Percentiles rank a stretch among this genome's conserved stretches.
These are phyloP conservation scores for Eristalis tenax DNA, from an alignment of 2,888 invertebrate genomes.

Conservation along the genomic window DNA sequence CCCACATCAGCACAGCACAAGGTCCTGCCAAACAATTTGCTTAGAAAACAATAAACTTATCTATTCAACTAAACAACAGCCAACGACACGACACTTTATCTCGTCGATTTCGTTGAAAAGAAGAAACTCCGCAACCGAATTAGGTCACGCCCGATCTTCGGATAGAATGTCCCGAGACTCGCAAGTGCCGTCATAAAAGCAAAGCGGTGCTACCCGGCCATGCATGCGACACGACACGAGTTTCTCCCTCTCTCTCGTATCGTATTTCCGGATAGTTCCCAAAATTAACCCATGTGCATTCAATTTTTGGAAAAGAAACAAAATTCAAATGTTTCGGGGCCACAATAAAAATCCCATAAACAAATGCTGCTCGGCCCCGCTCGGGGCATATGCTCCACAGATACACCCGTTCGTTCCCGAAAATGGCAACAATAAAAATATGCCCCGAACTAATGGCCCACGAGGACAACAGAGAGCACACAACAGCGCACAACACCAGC, in stretches of 20 bases:
- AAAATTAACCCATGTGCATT: not conserved
- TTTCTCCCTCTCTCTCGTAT: not conserved
- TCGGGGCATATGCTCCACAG: conserved; percentile 16
- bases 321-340: not conserved
- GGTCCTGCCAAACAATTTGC: not conserved
- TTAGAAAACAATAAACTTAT: not conserved
- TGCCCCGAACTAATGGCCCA: conserved; percentile 44
- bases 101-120: not conserved
- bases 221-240: not conserved
- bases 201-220: not conserved
- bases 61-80: not conserved
- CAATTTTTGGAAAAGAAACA: not conserved
- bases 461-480: conserved; percentile 16
- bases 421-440: conserved; percentile 44
- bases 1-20: not conserved
- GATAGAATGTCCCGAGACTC: not conserved
- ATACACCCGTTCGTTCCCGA: not conserved
- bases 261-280: not conserved
- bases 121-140: not conserved
- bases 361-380: conserved; percentile 10
- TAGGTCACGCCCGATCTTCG: not conserved
- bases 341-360: conserved; percentile 43
- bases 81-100: not conserved
- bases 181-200: not conserved
- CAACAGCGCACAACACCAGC: not conserved